These are phyloP conservation scores for Cervus canadensis DNA, from an alignment of 2,113 vertebrate species.

Conservation along the genomic window DNA sequence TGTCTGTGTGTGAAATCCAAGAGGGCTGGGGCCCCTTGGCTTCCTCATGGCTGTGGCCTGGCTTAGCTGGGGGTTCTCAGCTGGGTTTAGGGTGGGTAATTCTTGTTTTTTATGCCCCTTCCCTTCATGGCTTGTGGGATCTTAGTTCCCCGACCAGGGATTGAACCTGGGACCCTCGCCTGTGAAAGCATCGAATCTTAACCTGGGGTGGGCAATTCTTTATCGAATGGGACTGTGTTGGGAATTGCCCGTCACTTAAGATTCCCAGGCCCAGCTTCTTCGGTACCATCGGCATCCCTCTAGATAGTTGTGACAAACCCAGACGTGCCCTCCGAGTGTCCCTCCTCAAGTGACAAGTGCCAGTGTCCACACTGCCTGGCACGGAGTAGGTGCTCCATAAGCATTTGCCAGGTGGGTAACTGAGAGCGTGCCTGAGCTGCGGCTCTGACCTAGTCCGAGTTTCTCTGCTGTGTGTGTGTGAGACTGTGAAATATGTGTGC, in stretches of 20 bases:
- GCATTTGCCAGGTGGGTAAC: neutral
- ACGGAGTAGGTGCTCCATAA: neutral
- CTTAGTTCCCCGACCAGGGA: neutral
- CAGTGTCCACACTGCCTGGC: neutral
- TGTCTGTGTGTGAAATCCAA: neutral
- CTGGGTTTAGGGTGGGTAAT: neutral
- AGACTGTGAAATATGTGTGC: neutral
- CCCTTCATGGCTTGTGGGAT: neutral
- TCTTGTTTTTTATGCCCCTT: neutral
- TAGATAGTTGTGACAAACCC: neutral
- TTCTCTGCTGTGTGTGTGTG: neutral
- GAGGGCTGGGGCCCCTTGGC: no score
- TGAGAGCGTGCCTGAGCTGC: neutral
- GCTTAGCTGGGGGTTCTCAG: neutral
- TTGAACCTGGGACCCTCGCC: neutral
- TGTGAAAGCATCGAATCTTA: neutral
- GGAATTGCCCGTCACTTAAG: neutral
- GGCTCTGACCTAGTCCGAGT: neutral
- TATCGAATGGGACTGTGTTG: neutral
- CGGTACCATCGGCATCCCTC: rapidly evolving
- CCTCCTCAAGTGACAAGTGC: neutral
- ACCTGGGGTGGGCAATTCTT: neutral
- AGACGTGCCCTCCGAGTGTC: neutral
- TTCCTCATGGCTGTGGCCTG: neutral
- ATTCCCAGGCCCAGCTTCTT: neutral